A percentile compares a stretch with the other conserved stretches of the same genome.
Evolutionary conservation across 2,888 invertebrate genomes (phyloP).

Genomic region (Philaethria dido): DNA sequence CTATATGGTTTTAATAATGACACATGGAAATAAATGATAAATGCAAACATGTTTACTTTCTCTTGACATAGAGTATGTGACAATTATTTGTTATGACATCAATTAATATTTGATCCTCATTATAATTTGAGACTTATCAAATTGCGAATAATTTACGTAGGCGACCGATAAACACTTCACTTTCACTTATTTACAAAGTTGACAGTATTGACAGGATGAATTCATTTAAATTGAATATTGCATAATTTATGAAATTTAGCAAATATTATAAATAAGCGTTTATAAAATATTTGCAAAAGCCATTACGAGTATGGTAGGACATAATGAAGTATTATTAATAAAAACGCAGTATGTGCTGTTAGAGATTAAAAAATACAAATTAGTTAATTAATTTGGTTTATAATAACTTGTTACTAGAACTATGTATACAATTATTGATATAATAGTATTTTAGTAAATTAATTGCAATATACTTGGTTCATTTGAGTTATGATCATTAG

Average conservation of each 20-base stretch:
- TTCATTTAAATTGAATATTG: conserved; percentile 12
- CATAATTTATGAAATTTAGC: conserved; percentile 4
- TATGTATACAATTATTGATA: not conserved
- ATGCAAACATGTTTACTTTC: conserved; percentile 8
- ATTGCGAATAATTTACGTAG: conserved; percentile 44
- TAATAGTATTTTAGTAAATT: conserved; percentile 23
- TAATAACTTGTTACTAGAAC: not conserved
- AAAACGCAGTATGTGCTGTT: not conserved
- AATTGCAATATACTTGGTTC: conserved; percentile 26
- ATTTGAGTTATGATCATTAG: conserved; percentile 50
- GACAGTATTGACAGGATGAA: conserved; percentile 15
- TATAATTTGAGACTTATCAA: conserved; percentile 58
- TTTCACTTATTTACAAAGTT: conserved; percentile 30
- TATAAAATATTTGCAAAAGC: conserved; percentile 1
- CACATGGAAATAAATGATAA: not conserved
- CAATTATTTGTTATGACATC: conserved; percentile 45
- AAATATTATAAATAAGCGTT: not conserved
- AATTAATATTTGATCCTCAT: conserved; percentile 57
- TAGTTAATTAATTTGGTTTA: not conserved
- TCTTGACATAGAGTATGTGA: conserved; percentile 36
- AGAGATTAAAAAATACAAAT: not conserved
- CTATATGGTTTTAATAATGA: not conserved
- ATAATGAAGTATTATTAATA: not conserved
- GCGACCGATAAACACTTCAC: conserved; percentile 19
- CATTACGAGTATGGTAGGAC: not conserved